Conservation (phyloP, 1,140 invertebrate species). For the Reticulitermes speratus region DNA sequence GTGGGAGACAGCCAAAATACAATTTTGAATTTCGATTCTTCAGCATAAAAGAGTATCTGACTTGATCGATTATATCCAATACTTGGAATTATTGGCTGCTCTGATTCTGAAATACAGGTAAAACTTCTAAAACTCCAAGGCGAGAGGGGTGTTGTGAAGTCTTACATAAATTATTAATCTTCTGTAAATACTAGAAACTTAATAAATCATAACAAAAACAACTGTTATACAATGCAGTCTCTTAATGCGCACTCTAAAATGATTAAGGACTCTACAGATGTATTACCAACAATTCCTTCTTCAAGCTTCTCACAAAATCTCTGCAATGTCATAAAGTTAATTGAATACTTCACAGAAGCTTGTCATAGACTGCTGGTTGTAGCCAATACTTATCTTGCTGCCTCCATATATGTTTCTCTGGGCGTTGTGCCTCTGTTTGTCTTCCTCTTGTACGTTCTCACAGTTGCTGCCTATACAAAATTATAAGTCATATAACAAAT, state of each 20-base stretch:
- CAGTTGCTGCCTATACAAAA: neutral
- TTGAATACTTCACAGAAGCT: neutral
- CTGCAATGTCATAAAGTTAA: neutral
- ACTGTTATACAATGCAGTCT: neutral
- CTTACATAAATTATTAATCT: neutral
- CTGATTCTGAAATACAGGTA: neutral
- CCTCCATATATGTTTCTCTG: neutral
- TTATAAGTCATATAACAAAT: neutral
- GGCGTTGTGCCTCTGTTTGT: neutral
- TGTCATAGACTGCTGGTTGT: no score
- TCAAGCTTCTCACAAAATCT: neutral
- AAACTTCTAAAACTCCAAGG: neutral
- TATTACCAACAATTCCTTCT: neutral
- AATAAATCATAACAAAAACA: neutral
- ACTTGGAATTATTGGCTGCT: neutral
- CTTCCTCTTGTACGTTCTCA: neutral
- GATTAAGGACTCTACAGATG: neutral
- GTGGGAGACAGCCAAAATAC: constrained; percentile 31
- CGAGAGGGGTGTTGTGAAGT: no score
- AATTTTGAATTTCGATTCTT: constrained; percentile 31
- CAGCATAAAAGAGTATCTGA: constrained; percentile 22
- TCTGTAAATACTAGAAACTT: neutral
- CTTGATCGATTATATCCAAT: neutral
- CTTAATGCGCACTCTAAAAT: neutral
- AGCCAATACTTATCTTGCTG: neutral